phyloP scores from a whole-genome alignment of 2,888 invertebrate genomes.

The Diaprepes abbreviatus region DNA sequence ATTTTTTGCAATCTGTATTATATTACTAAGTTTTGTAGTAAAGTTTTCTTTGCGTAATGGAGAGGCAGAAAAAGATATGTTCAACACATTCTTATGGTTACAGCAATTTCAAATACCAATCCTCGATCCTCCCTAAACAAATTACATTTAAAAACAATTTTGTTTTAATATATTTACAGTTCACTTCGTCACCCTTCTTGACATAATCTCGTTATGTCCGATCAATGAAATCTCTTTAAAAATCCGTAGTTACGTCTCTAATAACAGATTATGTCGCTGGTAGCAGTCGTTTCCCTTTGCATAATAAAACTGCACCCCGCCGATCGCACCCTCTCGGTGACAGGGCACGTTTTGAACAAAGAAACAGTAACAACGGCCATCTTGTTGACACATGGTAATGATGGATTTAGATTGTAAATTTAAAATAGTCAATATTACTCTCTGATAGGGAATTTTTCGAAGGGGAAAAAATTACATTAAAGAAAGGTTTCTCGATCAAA shows the following conservation, averaged over 20 bases:
- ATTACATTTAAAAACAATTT: neutral
- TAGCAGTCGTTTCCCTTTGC: conserved; percentile 42
- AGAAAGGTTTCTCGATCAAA: too few relatives aligned
- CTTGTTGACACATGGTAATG: conserved; percentile 49
- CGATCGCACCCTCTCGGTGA: conserved; percentile 39
- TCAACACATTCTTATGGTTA: too few relatives aligned
- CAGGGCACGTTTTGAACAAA: conserved; percentile 37
- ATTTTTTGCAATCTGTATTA: too few relatives aligned
- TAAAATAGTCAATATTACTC: neutral
- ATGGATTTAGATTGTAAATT: conserved; percentile 3
- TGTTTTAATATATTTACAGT: neutral
- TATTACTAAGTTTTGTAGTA: too few relatives aligned
- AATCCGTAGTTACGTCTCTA: conserved; percentile 28
- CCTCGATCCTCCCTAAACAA: neutral
- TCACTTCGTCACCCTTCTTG: conserved; percentile 29
- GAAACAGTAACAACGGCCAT: conserved; percentile 42
- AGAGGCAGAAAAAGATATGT: too few relatives aligned
- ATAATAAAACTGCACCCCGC: conserved; percentile 39
- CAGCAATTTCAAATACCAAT: too few relatives aligned
- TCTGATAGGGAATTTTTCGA: too few relatives aligned
- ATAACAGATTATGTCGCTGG: conserved; percentile 45
- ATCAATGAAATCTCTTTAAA: conserved; percentile 46
- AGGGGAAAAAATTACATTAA: too few relatives aligned
- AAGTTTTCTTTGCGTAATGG: too few relatives aligned
- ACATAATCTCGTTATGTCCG: conserved; percentile 41